Evolutionary conservation across 2,113 vertebrate genomes (phyloP).

Genomic region (Planiliza haematocheilus): DNA sequence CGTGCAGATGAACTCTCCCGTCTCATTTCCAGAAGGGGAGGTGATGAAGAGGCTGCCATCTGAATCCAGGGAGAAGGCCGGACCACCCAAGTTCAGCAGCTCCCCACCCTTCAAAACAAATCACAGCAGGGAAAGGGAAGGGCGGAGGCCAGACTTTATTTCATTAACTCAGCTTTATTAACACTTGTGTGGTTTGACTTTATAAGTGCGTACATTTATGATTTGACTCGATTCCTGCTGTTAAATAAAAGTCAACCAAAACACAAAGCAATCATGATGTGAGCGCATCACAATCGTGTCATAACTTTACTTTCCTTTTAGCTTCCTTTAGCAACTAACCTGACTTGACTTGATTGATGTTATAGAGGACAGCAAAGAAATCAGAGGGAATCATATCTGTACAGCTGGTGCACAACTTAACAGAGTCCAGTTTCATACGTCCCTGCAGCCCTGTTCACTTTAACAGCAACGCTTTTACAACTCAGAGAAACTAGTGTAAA

Average conservation of each 20-base stretch:
- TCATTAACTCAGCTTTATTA: slow-evolving; percentile 44
- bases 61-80: slow-evolving; percentile 84
- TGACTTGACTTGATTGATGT: slow-evolving; percentile 16
- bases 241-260: slow-evolving; percentile 19
- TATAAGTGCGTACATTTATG: slow-evolving; percentile 14
- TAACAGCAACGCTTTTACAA: slow-evolving; percentile 70
- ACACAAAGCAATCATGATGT: slow-evolving; percentile 24
- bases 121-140: slow-evolving; percentile 44
- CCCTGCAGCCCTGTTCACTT: slow-evolving; percentile 64
- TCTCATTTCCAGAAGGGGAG: slow-evolving; percentile 89
- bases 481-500: slow-evolving; percentile 48
- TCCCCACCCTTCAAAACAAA: slow-evolving; percentile 87
- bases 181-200: slow-evolving; percentile 32
- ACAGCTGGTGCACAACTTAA: slow-evolving; percentile 66
- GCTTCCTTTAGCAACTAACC: not conserved
- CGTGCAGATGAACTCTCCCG: slow-evolving; percentile 92
- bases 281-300: not conserved
- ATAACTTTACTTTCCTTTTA: not conserved
- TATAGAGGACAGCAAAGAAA: slow-evolving; percentile 33
- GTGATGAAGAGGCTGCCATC: slow-evolving; percentile 89
- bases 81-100: slow-evolving; percentile 81
- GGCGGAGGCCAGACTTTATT: slow-evolving; percentile 32
- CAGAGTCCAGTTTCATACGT: slow-evolving; percentile 66
- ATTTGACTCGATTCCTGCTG: not conserved
- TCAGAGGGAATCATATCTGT: slow-evolving; percentile 41